Conservation (phyloP, 2,888 invertebrate genomes). For the Trichogramma evanescens region DNA sequence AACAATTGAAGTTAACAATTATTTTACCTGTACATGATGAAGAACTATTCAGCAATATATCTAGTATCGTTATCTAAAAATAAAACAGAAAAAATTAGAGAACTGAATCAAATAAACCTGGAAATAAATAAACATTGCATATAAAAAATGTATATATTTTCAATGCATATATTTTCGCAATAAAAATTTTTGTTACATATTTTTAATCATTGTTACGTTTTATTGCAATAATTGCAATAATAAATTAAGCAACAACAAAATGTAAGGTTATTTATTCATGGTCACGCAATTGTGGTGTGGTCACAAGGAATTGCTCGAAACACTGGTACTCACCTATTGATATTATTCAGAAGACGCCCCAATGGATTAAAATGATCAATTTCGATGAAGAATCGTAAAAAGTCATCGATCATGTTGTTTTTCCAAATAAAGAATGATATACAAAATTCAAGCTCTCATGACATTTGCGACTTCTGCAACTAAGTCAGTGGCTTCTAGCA, state of each 20-base stretch:
- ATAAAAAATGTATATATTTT: too few species aligned
- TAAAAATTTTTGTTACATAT: too few species aligned
- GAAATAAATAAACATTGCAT: background rate
- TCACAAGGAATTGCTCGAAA: background rate
- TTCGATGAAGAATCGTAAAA: background rate
- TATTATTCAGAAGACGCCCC: background rate
- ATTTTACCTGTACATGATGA: slow-evolving; percentile 23
- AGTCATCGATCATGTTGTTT: slow-evolving; percentile 4
- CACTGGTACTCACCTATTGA: slow-evolving; percentile 8
- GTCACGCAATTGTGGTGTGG: too few species aligned
- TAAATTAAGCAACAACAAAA: background rate
- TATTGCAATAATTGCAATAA: too few species aligned
- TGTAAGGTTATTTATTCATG: background rate
- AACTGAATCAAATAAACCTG: background rate
- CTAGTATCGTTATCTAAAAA: background rate
- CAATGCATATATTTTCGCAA: too few species aligned
- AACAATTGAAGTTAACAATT: background rate
- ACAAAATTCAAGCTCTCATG: too few species aligned
- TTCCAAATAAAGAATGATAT: too few species aligned
- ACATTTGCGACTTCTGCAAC: too few species aligned
- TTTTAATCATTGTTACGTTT: too few species aligned
- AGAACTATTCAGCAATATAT: background rate
- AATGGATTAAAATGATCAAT: background rate
- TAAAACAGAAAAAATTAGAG: background rate
- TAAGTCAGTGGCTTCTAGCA: too few species aligned